These are phyloP conservation scores for Cladorhizidae sp. DNA, from an alignment of 37 sponge, comb jelly and placozoan species.

Conservation along the genomic window DNA sequence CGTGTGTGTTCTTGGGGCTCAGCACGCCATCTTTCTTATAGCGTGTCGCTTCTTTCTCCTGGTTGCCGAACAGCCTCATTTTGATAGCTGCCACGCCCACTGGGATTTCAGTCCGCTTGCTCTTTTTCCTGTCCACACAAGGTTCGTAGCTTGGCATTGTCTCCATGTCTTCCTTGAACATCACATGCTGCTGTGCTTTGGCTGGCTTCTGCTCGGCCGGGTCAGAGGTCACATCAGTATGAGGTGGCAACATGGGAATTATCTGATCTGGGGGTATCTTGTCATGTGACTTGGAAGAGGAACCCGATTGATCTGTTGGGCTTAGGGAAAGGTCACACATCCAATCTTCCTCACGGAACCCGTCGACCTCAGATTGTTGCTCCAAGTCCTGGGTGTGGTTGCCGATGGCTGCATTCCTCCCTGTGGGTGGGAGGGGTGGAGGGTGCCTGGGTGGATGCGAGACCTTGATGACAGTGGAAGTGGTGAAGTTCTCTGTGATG, in stretches of 20 bases:
- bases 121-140: neutral
- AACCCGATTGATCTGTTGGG: neutral
- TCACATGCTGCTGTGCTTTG: slow-evolving; percentile 30
- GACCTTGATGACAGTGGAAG: neutral
- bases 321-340: slow-evolving; percentile 8
- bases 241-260: neutral
- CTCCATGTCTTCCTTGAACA: slow-evolving; percentile 49
- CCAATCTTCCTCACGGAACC: slow-evolving; percentile 20
- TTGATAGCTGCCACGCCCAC: slow-evolving; percentile 42
- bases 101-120: neutral
- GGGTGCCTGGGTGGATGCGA: neutral
- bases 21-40: slow-evolving; percentile 33
- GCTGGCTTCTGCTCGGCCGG: neutral
- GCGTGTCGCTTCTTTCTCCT: slow-evolving; percentile 6
- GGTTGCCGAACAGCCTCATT: slow-evolving; percentile 44
- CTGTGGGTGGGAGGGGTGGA: neutral
- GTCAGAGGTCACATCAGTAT: neutral
- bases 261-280: neutral
- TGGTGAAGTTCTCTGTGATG: neutral
- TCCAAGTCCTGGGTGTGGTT: neutral
- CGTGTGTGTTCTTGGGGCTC: slow-evolving; percentile 33
- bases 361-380: neutral
- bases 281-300: neutral
- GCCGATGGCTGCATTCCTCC: neutral
- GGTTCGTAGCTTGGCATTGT: slow-evolving; percentile 32